These are phyloP conservation scores for Morus bassanus DNA, from an alignment of 2,797 vertebrate genomes.

Conservation along the genomic window DNA sequence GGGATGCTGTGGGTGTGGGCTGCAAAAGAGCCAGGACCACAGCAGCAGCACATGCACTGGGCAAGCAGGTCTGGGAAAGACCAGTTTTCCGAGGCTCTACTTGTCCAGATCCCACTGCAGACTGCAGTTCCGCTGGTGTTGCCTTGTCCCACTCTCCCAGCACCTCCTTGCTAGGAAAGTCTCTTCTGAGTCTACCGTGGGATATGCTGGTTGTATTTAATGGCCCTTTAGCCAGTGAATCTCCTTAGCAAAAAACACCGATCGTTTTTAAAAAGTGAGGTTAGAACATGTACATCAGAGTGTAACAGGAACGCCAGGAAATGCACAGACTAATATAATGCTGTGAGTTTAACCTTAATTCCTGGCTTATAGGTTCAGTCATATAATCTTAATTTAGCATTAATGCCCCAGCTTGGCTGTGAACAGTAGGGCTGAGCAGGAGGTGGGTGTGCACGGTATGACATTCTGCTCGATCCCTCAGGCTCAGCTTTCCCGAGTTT, in stretches of 20 bases:
- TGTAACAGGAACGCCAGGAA: neutral
- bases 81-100: neutral
- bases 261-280: neutral
- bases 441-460: neutral
- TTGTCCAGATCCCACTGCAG: neutral
- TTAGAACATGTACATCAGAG: neutral
- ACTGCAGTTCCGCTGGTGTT: neutral
- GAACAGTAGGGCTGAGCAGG: neutral
- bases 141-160: neutral
- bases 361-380: neutral
- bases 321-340: neutral
- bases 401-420: neutral
- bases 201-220: neutral
- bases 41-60: neutral
- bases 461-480: neutral
- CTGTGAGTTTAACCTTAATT: neutral
- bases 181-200: neutral
- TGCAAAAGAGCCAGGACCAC: neutral
- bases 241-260: neutral
- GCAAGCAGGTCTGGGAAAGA: neutral
- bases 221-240: neutral
- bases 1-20: neutral
- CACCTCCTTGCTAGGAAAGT: neutral
- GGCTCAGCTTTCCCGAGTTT: conserved; percentile 12
- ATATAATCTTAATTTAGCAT: neutral